Evolutionary conservation across 2,113 vertebrate genomes (phyloP), one percentile per base, ranked within the genome.

Genomic region (Phylloscopus trochiloides): DNA sequence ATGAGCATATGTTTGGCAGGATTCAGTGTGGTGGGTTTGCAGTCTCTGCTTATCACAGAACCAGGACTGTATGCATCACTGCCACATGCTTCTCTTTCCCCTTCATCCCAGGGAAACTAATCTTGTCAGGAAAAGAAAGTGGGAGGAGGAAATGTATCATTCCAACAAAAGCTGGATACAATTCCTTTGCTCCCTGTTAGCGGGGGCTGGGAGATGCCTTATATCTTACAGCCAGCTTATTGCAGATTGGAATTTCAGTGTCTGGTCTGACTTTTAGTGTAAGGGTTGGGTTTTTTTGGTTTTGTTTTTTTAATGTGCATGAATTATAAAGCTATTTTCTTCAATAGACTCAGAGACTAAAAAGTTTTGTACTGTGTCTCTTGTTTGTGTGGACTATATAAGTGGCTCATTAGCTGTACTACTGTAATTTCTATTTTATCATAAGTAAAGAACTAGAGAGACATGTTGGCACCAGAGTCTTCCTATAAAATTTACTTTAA

Each of bases 1-100:
- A 34, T 13, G 74, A 88, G 84, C 84, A 71, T 90, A 80, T 86
- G 88, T 95, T 96, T 92, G 96, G 90, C 94, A 93, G 81, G 63
- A 45, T 76, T 88, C 63, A 55, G 43, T 0, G 0, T 81, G 74
- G 47, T 45, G 78, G 78, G 34, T 89, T 75, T 92, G 86, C 62
- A 65, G 34, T 42, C 83, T 91, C 58, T 51, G 86, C 86, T 96
- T 95, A 96, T 94, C 95, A 45, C 55, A 74, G 83, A 40, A 38
- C 31, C 80, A 80, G 77, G 88, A 18, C 74, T 79, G 74, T 24
- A 82, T 59, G 88, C 88, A 87, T 87, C 90, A 71, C 34, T 89
- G 80, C 83, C 75, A 65, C 77, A 25, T 71, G 78, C 67, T 78
- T 54, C 67, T 74, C 61, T 45, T 67, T 74, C 59, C 62, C n/a